A percentile compares a stretch with the other conserved stretches of the same genome.
phyloP scores from a whole-genome alignment of 2,113 vertebrate genomes.

The Syngnathus floridae region DNA sequence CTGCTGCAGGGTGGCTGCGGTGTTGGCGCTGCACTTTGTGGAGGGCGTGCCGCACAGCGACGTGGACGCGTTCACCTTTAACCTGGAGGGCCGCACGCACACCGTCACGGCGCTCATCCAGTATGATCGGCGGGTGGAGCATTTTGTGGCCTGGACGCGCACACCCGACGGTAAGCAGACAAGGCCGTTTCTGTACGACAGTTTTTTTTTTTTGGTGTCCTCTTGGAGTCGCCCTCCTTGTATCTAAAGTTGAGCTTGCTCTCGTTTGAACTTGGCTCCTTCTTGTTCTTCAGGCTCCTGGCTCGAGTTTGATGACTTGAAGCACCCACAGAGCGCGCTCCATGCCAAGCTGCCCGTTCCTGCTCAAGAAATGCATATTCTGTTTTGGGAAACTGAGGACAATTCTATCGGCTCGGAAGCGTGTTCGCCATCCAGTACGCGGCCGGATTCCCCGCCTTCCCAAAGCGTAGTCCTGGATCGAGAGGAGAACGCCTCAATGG shows the following conservation, averaged over 20 bases:
- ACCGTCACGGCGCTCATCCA: constrained; percentile 77
- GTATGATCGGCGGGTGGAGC: constrained; percentile 69
- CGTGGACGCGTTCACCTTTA: constrained; percentile 73
- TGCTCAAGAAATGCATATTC: constrained; percentile 78
- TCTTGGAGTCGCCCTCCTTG: too few relatives aligned
- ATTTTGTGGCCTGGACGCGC: constrained; percentile 84
- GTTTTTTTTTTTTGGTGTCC: not conserved
- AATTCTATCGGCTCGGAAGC: not conserved
- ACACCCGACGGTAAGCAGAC: constrained; percentile 75
- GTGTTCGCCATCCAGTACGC: constrained; percentile 35
- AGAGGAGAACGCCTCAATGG: not conserved
- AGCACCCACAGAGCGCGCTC: constrained; percentile 68
- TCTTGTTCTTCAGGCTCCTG: constrained; percentile 71
- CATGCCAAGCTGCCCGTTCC: constrained; percentile 67
- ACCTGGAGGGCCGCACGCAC: constrained; percentile 70
- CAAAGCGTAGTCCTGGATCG: not conserved
- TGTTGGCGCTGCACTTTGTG: constrained; percentile 85
- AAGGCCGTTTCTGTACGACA: too few relatives aligned
- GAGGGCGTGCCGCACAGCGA: constrained; percentile 80
- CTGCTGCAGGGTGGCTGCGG: constrained; percentile 68
- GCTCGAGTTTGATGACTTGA: constrained; percentile 87
- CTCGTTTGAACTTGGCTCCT: not conserved
- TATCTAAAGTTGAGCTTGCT: too few relatives aligned
- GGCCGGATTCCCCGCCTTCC: not conserved
- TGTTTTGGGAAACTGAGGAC: constrained; percentile 81